These are phyloP conservation scores for Pteropus rufus DNA, from an alignment of 2,797 vertebrate species.

Conservation along the genomic window DNA sequence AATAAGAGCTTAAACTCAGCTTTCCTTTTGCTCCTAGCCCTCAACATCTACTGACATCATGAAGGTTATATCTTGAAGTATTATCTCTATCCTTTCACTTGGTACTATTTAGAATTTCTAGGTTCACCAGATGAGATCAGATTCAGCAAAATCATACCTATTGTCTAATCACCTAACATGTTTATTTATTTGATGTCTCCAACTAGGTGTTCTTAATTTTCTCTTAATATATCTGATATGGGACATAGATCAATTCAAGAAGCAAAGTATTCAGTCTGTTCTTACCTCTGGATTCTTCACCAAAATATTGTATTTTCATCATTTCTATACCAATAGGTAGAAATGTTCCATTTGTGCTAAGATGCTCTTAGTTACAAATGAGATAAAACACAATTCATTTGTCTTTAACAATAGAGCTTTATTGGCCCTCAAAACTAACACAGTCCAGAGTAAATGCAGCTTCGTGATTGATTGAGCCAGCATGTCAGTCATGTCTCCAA, in stretches of 20 bases:
- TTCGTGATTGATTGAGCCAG: neutral
- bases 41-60: neutral
- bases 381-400: neutral
- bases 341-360: neutral
- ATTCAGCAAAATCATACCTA: neutral
- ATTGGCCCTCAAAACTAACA: neutral
- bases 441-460: neutral
- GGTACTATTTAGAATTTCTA: neutral
- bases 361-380: neutral
- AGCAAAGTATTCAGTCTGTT: neutral
- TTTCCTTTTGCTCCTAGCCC: neutral
- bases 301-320: neutral
- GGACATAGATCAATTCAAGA: neutral
- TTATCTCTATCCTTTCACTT: neutral
- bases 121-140: neutral
- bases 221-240: neutral
- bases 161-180: neutral
- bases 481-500: neutral
- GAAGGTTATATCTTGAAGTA: neutral
- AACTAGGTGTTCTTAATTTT: neutral
- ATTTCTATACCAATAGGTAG: neutral
- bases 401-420: neutral
- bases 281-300: neutral
- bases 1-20: neutral
- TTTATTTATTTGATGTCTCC: neutral